Percentiles rank a stretch among this genome's conserved stretches.
Evolutionary conservation across 2,888 invertebrate species (phyloP).

Genomic region (Athrips mouffetella): DNA sequence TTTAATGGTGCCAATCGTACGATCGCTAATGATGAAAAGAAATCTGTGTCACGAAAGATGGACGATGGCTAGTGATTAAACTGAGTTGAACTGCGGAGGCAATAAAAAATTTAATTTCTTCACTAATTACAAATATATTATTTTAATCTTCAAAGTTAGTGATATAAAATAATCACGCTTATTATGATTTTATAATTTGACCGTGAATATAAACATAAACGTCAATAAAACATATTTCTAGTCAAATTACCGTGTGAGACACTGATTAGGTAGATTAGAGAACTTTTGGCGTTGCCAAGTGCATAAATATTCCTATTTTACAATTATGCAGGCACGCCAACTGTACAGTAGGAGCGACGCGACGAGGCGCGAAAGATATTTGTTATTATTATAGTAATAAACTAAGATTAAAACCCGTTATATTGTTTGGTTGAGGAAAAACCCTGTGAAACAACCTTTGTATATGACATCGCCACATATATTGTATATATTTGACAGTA

Average conservation of each 20-base stretch:
- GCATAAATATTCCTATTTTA: constrained; percentile 24
- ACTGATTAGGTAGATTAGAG: too few species aligned
- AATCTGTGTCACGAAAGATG: constrained; percentile 6
- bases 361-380: background rate
- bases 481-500: too few species aligned
- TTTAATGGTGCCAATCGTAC: constrained; percentile 28
- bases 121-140: too few species aligned
- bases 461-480: too few species aligned
- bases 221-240: too few species aligned
- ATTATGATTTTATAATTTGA: too few species aligned
- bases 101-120: too few species aligned
- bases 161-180: too few species aligned
- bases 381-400: background rate
- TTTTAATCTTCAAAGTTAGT: too few species aligned
- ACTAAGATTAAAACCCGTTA: background rate
- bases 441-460: too few species aligned
- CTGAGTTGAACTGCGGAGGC: background rate
- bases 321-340: constrained; percentile 13
- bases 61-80: background rate
- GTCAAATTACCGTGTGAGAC: too few species aligned
- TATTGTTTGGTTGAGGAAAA: background rate
- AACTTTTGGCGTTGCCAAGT: constrained; percentile 22
- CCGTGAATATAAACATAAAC: too few species aligned
- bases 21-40: constrained; percentile 18
- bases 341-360: background rate